Conservation (phyloP, 2,113 vertebrate genomes). For the Poeciliopsis turrubarensis region DNA sequence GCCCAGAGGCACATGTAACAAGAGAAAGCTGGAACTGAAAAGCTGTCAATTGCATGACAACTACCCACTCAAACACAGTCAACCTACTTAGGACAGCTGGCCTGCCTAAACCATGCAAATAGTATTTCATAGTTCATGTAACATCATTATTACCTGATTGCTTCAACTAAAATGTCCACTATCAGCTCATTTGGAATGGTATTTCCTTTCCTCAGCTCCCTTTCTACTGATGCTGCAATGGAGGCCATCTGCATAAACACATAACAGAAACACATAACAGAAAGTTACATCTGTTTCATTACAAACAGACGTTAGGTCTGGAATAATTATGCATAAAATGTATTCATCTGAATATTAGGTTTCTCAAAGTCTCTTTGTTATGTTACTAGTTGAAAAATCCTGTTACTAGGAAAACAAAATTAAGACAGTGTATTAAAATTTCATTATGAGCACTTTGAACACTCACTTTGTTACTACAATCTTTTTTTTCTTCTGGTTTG, state of each 20-base stretch:
- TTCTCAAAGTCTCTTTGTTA: background rate
- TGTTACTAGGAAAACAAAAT: background rate
- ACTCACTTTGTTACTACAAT: conserved; percentile 19
- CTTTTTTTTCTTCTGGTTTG: conserved; percentile 15
- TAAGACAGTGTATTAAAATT: background rate
- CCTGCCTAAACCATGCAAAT: background rate
- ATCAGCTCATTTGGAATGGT: conserved; percentile 82
- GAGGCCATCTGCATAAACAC: conserved; percentile 73
- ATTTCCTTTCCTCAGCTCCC: conserved; percentile 82
- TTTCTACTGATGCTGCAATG: conserved; percentile 79
- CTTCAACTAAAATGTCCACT: conserved; percentile 84
- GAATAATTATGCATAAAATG: background rate
- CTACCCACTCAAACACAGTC: too few species aligned
- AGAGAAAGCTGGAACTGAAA: too few species aligned
- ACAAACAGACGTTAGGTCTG: background rate
- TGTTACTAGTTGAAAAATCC: background rate
- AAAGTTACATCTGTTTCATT: background rate
- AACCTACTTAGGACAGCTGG: background rate
- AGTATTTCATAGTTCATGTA: background rate
- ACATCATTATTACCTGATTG: conserved; percentile 83
- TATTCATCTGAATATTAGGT: background rate
- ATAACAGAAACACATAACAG: background rate
- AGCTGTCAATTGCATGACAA: too few species aligned
- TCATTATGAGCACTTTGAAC: background rate
- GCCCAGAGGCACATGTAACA: too few species aligned